Percentiles rank a stretch among this genome's conserved stretches.
Conservation (phyloP, 2,113 vertebrate genomes). For the Aramus guarauna region DNA sequence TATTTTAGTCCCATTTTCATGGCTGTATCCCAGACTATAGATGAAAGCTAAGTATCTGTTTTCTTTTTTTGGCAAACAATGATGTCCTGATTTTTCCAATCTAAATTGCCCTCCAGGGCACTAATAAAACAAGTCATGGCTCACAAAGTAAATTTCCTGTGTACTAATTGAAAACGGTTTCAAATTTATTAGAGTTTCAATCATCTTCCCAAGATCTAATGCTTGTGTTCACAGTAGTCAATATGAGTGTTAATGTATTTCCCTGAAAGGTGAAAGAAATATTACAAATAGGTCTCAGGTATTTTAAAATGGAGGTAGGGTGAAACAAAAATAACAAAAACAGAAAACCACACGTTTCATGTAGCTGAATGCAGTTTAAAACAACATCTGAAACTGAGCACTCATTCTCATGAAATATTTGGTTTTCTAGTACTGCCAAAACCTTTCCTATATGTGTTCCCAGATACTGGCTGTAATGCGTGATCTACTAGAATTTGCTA, state of each 20-base stretch:
- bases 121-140: constrained; percentile 56
- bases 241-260: background rate
- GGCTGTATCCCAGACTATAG: background rate
- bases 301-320: background rate
- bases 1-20: constrained; percentile 40
- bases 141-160: constrained; percentile 69
- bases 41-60: constrained; percentile 51
- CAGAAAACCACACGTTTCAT: background rate
- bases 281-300: background rate
- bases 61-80: constrained; percentile 54
- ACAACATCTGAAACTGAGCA: background rate
- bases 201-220: constrained; percentile 31
- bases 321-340: background rate
- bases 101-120: constrained; percentile 46
- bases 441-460: background rate
- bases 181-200: constrained; percentile 55
- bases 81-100: constrained; percentile 59
- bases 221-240: background rate
- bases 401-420: background rate
- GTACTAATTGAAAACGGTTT: constrained; percentile 63
- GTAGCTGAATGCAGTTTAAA: background rate
- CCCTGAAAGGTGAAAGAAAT: constrained; percentile 12
- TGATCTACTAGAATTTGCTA: background rate
- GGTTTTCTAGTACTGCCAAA: background rate
- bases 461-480: background rate